Base-by-base conservation (phyloP, 1,140 invertebrate genomes). In the Cepaea nemoralis region DNA sequence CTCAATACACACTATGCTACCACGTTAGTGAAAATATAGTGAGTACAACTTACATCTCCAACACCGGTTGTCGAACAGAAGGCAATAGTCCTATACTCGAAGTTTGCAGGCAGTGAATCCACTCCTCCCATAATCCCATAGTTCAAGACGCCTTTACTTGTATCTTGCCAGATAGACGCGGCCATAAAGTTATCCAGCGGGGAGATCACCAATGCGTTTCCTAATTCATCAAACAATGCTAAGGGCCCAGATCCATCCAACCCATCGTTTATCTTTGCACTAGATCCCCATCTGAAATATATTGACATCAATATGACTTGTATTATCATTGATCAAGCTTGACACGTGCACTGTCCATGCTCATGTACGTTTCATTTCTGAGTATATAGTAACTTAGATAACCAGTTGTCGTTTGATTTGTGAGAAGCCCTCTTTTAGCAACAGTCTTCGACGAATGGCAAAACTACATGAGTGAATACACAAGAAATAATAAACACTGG, bases 121-220 rank as follows among this genome's bases (percentile, higher is more conserved):
- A 88, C 87, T 1, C 83, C 85, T 59, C 89, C 88, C 87, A 88
- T 90, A 14, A 89, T 83, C 27, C 87, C 87, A 83, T 84, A 89
- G 76, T 84, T 82, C 10, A 87, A 27, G 31, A 73, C 55, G 2
- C 75, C 77, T 22, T n/a, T 31, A 10, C n/a, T 10, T 14, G 83
- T 45, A 31, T 86, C 74, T n/a, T 81, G 71, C 79, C 77, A 83
- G 19, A 84, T 77, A 0, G 85, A 85, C 0, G 85, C 79, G 6
- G 83, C 78, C 86, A 87, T 87, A 50, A 85, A 85, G 48, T 81
- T 81, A 33, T 55, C 48, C 24, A 71, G 42, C 8, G 70, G 8
- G 14, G 70, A 74, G 35, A 81, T 74, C 19, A 74, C 31, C 69
- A 73, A n/a, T 0, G 80, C 70, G 48, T 63, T 59, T 48, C 69